A percentile compares a stretch with the other conserved stretches of the same genome.
phyloP scores from a whole-genome alignment of 2,113 vertebrate genomes.

The Zingel zingel region DNA sequence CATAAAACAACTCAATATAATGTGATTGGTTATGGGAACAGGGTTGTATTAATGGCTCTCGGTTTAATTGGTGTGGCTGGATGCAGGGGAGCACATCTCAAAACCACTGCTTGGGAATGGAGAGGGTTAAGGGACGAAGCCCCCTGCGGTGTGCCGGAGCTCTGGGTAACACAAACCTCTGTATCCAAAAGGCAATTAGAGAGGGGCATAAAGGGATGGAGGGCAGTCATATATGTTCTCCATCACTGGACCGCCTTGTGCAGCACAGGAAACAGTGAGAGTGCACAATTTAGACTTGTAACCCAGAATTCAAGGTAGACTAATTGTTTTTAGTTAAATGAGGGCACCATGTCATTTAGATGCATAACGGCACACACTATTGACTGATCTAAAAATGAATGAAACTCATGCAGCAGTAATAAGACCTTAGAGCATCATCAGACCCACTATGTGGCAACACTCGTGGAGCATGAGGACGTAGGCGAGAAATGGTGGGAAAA shows the following conservation, averaged over 20 bases:
- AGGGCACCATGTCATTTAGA: not conserved
- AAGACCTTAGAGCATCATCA: not conserved
- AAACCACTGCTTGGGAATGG: not conserved
- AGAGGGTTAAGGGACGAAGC: not conserved
- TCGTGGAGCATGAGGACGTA: not conserved
- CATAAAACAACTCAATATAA: slow-evolving; percentile 55
- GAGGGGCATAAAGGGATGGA: not conserved
- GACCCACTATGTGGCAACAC: slow-evolving; percentile 14
- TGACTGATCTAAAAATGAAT: slow-evolving; percentile 18
- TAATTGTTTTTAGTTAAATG: slow-evolving; percentile 13
- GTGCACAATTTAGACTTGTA: not conserved
- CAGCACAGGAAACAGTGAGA: slow-evolving; percentile 8
- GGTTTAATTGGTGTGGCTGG: slow-evolving; percentile 28
- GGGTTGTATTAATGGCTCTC: slow-evolving; percentile 27
- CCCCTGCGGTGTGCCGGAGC: slow-evolving; percentile 40
- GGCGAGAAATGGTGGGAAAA: slow-evolving; percentile 67
- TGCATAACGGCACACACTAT: not conserved
- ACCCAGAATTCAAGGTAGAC: slow-evolving; percentile 6
- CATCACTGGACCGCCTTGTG: not conserved
- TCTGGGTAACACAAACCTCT: slow-evolving; percentile 37
- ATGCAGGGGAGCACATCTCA: slow-evolving; percentile 7
- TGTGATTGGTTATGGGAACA: slow-evolving; percentile 53
- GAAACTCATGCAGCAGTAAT: not conserved
- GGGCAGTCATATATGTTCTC: not conserved
- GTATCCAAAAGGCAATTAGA: slow-evolving; percentile 50